phyloP scores from a whole-genome alignment of 2,888 invertebrate species.

The Oegoconia quadripuncta region DNA sequence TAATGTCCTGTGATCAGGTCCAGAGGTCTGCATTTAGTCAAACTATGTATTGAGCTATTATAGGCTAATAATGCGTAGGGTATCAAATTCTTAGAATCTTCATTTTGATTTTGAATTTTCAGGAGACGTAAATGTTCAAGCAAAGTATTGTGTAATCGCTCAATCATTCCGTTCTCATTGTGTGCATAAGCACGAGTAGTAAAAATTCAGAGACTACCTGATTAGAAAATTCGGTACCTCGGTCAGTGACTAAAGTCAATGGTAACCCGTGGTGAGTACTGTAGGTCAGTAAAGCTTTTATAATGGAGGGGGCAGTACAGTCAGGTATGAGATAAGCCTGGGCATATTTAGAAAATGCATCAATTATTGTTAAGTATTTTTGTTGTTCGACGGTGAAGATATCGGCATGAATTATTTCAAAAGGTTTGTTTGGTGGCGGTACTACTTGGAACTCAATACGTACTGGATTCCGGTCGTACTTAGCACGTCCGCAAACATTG shows the following conservation, averaged over 20 bases:
- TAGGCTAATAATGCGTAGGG: slow-evolving; percentile 22
- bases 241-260: slow-evolving; percentile 11
- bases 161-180: slow-evolving; percentile 22
- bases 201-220: slow-evolving; percentile 20
- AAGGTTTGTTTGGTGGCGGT: slow-evolving; percentile 1
- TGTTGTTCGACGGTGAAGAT: slow-evolving; percentile 4
- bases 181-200: slow-evolving; percentile 14
- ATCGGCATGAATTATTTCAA: neutral
- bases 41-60: too few relatives aligned
- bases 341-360: slow-evolving; percentile 17
- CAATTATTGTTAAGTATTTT: slow-evolving; percentile 17
- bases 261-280: slow-evolving; percentile 15
- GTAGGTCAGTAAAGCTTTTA: slow-evolving; percentile 12
- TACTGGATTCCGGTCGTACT: slow-evolving; percentile 2
- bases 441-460: neutral
- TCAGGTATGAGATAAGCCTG: slow-evolving; percentile 17
- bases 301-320: slow-evolving; percentile 14
- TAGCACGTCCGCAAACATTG: neutral
- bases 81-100: slow-evolving; percentile 11
- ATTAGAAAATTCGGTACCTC: slow-evolving; percentile 12
- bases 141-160: too few relatives aligned
- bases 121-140: slow-evolving; percentile 20
- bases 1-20: slow-evolving; percentile 26
- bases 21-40: slow-evolving; percentile 23
- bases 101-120: slow-evolving; percentile 10